phyloP scores from a whole-genome alignment of 2,797 vertebrate genomes.

The Danionella dracula region DNA sequence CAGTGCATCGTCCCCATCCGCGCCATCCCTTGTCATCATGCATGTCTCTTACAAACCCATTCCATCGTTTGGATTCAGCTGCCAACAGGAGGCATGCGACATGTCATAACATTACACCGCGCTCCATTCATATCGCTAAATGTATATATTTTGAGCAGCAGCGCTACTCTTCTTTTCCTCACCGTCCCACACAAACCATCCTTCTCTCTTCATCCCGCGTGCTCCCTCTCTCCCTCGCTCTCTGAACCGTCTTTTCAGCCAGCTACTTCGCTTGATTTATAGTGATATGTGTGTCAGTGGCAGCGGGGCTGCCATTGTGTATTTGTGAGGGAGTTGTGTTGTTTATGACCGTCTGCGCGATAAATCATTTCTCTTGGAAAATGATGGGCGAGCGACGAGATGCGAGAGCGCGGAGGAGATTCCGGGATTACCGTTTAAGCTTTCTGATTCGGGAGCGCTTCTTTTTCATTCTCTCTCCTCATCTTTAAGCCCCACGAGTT shows the following conservation, averaged over 20 bases:
- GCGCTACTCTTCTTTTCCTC: slow-evolving; percentile 62
- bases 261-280: slow-evolving; percentile 90
- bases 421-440: slow-evolving; percentile 38
- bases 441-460: slow-evolving; percentile 13
- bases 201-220: slow-evolving; percentile 54
- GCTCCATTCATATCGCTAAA: slow-evolving; percentile 47
- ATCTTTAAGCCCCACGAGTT: slow-evolving; percentile 54
- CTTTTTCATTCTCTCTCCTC: slow-evolving; percentile 28
- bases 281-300: slow-evolving; percentile 90
- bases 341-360: slow-evolving; percentile 85
- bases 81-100: slow-evolving; percentile 64
- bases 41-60: slow-evolving; percentile 72
- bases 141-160: slow-evolving; percentile 58
- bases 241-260: slow-evolving; percentile 58
- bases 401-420: slow-evolving; percentile 68
- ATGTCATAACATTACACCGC: slow-evolving; percentile 59
- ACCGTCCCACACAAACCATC: slow-evolving; percentile 57
- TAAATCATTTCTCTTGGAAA: slow-evolving; percentile 88
- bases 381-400: slow-evolving; percentile 83
- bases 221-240: slow-evolving; percentile 47
- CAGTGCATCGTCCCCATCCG: slow-evolving; percentile 86
- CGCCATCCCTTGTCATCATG: slow-evolving; percentile 60
- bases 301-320: slow-evolving; percentile 86
- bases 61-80: slow-evolving; percentile 73
- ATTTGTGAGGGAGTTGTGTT: slow-evolving; percentile 89